phyloP scores from a whole-genome alignment of 2,797 vertebrate genomes.

The Florisuga fusca region DNA sequence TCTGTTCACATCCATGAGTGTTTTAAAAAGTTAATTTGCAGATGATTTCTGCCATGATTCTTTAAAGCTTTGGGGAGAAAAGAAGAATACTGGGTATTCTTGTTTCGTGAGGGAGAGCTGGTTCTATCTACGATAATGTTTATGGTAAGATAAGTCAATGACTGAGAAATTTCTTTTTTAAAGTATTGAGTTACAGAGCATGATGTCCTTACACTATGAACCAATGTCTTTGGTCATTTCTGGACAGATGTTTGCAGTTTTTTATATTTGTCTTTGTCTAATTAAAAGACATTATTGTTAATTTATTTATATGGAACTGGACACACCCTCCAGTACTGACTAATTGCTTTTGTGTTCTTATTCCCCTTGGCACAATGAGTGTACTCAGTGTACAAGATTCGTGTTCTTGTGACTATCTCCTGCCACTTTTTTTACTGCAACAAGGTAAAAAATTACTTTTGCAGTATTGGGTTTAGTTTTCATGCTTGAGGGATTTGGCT shows the following conservation, averaged over 20 bases:
- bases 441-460: slow-evolving; percentile 13
- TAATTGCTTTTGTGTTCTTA: neutral
- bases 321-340: neutral
- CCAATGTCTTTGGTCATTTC: neutral
- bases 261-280: neutral
- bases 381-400: neutral
- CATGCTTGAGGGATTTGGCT: slow-evolving; percentile 15
- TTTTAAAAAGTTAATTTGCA: neutral
- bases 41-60: neutral
- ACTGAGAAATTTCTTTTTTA: neutral
- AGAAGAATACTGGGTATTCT: neutral
- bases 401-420: neutral
- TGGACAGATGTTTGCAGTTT: neutral
- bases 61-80: neutral
- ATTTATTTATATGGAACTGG: neutral
- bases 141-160: neutral
- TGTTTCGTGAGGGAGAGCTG: neutral
- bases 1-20: neutral
- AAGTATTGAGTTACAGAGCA: neutral
- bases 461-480: neutral
- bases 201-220: neutral
- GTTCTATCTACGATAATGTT: neutral
- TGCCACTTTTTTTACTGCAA: neutral
- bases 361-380: neutral
- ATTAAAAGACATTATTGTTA: slow-evolving; percentile 6